Evolutionary conservation across 1,140 invertebrate species (phyloP).

Genomic region (Drosophila nigrodunni): DNA sequence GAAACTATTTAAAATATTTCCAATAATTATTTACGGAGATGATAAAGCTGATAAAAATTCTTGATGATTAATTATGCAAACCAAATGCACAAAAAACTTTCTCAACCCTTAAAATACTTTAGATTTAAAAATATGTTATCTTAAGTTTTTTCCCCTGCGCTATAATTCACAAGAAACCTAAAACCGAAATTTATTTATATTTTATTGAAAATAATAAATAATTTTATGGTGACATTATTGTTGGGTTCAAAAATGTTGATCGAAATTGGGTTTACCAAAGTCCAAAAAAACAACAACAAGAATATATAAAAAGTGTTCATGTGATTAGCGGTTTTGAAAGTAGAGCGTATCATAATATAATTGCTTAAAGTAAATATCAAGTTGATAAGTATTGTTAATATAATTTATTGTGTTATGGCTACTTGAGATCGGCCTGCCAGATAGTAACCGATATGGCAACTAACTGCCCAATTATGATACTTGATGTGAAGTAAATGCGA

Average conservation of each 20-base stretch:
- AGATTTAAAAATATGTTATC: too few relatives aligned
- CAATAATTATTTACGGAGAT: not conserved
- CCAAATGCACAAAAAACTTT: too few relatives aligned
- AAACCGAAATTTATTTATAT: not conserved
- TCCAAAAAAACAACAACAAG: not conserved
- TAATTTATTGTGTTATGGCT: slow-evolving; percentile 34
- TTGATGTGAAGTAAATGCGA: slow-evolving; percentile 27
- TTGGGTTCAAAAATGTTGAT: not conserved
- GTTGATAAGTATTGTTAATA: slow-evolving; percentile 36
- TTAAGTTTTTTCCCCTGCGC: not conserved
- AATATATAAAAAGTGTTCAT: slow-evolving; percentile 5
- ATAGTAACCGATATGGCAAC: slow-evolving; percentile 22
- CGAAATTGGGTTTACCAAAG: slow-evolving; percentile 22
- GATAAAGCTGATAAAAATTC: too few relatives aligned
- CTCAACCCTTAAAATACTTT: too few relatives aligned
- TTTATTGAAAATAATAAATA: slow-evolving; percentile 1
- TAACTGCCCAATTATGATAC: slow-evolving; percentile 36
- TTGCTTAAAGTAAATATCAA: slow-evolving; percentile 35
- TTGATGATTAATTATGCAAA: too few relatives aligned
- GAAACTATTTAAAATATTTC: not conserved
- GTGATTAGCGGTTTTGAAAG: slow-evolving; percentile 15
- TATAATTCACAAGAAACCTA: not conserved
- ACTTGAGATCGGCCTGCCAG: slow-evolving; percentile 27
- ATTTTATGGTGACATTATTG: not conserved
- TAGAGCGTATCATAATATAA: slow-evolving; percentile 27